Base-by-base conservation (phyloP, 1,140 invertebrate species). In the Bombus picipes region DNA sequence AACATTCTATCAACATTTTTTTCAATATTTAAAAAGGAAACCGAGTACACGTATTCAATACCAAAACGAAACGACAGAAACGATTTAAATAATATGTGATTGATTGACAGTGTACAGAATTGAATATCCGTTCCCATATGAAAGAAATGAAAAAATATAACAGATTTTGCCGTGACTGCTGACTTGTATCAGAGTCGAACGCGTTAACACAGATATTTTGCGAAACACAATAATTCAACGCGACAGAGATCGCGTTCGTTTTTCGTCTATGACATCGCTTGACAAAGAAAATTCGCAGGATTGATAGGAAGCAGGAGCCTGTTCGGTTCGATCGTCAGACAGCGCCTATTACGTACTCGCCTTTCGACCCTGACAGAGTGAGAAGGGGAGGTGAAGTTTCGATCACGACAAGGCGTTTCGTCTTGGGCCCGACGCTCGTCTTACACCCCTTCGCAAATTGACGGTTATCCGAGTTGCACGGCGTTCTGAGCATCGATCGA, bases 361-460 rank as follows among this genome's bases (percentile, higher is more conserved):
- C 53, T 81, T 89, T 89, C 84, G 85, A 87, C 59, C 76, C 41
- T 74, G 88, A 90, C 41, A 66, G 71, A 32, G 43, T 15, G 73
- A 18, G 15, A 41, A 57, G 62, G 43, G 37, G 78, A 74, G 76
- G 78, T 74, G 73, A 68, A 53, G 76, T 72, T 75, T 87, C 71
- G 85, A 87, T 89, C 88, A 75, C 87, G 71, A 10, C 81, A 37
- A 79, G 87, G 62, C 81, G 88, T 81, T 90, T 89, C 88, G 88
- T 88, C 88, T 82, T 81, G 87, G 57, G 75, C 34, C 74, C 65
- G 87, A 84, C 85, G 84, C 66, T 77, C 85, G 76, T 86, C 89
- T 90, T 88, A 62, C 86, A 77, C 66, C 89, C 78, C 77, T 25
- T 86, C 28, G 83, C 77, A 90, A 90, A 90, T 90, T 90, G 89